These are phyloP conservation scores for Philopotamus ludificatus DNA, from an alignment of 1,140 invertebrate genomes.

Conservation along the genomic window DNA sequence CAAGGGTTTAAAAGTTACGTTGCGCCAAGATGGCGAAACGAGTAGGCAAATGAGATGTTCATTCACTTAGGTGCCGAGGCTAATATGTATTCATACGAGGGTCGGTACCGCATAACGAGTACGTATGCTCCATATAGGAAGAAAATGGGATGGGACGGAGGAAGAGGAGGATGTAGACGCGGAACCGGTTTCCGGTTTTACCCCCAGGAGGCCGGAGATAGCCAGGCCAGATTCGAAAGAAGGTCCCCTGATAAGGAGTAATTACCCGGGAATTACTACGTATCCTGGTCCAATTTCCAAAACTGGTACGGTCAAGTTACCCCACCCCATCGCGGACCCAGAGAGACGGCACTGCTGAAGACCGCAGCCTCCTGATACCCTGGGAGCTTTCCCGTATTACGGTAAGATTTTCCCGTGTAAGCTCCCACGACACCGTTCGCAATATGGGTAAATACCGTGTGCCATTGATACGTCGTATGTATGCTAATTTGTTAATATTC, in stretches of 20 bases:
- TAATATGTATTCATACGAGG: constrained; percentile 15
- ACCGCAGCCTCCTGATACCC: background rate
- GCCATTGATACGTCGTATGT: too few relatives aligned
- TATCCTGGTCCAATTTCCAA: background rate
- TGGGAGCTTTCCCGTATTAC: constrained; percentile 1
- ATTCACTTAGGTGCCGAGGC: background rate
- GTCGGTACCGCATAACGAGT: constrained; percentile 8
- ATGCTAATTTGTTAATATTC: too few relatives aligned
- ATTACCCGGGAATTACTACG: constrained; percentile 9
- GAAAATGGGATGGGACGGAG: too few relatives aligned
- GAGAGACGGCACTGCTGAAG: background rate
- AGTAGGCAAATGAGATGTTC: background rate
- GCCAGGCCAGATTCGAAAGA: constrained; percentile 17
- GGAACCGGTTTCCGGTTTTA: background rate
- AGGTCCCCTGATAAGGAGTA: constrained; percentile 22
- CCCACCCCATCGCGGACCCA: background rate
- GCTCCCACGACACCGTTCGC: background rate
- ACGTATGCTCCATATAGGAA: too few relatives aligned
- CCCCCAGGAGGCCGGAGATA: constrained; percentile 5
- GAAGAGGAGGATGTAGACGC: too few relatives aligned
- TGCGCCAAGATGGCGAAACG: background rate
- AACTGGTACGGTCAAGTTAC: background rate
- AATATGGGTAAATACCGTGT: background rate
- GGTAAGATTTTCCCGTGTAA: background rate
- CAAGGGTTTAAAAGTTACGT: background rate